Evolutionary conservation across 2,797 vertebrate species (phyloP).

Genomic region (Rhynchotus rufescens): DNA sequence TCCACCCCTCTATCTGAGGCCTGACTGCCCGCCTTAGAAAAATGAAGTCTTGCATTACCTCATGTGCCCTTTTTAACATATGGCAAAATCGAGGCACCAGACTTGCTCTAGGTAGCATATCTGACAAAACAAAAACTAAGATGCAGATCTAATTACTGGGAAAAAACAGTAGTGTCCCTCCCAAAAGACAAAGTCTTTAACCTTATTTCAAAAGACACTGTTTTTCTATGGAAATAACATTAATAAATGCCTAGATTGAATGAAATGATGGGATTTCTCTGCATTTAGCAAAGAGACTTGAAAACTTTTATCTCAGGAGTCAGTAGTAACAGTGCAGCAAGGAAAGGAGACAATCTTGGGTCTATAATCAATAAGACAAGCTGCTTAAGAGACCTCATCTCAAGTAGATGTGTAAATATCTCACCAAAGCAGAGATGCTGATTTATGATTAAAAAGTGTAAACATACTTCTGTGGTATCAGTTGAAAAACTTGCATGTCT

Average conservation of each 20-base stretch:
- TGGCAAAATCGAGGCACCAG: constrained; percentile 53
- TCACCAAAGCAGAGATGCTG: not conserved
- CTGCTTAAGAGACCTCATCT: constrained; percentile 2
- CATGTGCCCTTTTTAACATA: not conserved
- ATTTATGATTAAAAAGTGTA: constrained; percentile 29
- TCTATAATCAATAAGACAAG: constrained; percentile 39
- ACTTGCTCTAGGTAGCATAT: not conserved
- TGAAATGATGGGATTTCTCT: not conserved
- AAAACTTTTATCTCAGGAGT: constrained; percentile 59
- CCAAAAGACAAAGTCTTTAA: not conserved
- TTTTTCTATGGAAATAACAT: not conserved
- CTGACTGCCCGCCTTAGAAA: not conserved
- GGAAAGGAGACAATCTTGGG: not conserved
- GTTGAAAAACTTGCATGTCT: not conserved
- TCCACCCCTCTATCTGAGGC: constrained; percentile 25
- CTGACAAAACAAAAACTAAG: constrained; percentile 22
- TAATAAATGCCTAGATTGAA: constrained; percentile 34
- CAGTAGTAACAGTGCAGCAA: constrained; percentile 50
- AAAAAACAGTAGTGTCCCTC: not conserved
- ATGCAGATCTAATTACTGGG: not conserved
- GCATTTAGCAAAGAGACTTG: constrained; percentile 35
- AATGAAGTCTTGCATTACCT: not conserved
- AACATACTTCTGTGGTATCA: constrained; percentile 16
- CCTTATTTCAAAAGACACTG: not conserved
- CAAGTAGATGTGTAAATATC: constrained; percentile 8